phyloP scores from a whole-genome alignment of 2,797 vertebrate species.

The Amniataba percoides region DNA sequence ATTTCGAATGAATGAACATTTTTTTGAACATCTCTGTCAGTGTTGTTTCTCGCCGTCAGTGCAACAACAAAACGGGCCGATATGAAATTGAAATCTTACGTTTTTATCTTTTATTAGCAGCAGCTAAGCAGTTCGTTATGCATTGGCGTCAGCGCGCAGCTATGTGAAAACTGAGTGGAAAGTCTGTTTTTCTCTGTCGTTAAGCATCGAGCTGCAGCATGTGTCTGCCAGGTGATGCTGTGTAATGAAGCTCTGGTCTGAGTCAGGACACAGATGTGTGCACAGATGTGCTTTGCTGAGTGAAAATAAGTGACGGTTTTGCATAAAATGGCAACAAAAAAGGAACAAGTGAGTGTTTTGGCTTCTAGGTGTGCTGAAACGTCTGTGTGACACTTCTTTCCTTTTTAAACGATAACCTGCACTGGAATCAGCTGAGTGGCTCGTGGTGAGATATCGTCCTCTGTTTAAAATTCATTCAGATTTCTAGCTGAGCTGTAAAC shows the following conservation, averaged over 20 bases:
- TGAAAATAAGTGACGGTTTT: slow-evolving; percentile 13
- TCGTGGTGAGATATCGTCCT: background rate
- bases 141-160: background rate
- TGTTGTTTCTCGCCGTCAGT: background rate
- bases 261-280: slow-evolving; percentile 57
- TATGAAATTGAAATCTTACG: no score
- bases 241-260: slow-evolving; percentile 37
- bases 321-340: background rate
- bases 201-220: slow-evolving; percentile 35
- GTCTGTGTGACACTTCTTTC: background rate
- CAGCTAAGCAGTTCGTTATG: no score
- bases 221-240: slow-evolving; percentile 58
- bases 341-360: background rate
- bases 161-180: background rate
- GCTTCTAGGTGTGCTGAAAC: background rate
- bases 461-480: slow-evolving; percentile 13
- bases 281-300: slow-evolving; percentile 47
- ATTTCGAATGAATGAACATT: no score
- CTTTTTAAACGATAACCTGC: background rate
- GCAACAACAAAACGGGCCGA: background rate
- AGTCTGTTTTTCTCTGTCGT: slow-evolving; percentile 10
- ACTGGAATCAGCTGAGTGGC: background rate
- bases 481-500: slow-evolving; percentile 26
- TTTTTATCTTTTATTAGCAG: background rate
- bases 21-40: background rate